Percentiles rank a stretch among this genome's conserved stretches.
phyloP scores from a whole-genome alignment of 92 coral and sea anemone species.

The Desmophyllum pertusum region DNA sequence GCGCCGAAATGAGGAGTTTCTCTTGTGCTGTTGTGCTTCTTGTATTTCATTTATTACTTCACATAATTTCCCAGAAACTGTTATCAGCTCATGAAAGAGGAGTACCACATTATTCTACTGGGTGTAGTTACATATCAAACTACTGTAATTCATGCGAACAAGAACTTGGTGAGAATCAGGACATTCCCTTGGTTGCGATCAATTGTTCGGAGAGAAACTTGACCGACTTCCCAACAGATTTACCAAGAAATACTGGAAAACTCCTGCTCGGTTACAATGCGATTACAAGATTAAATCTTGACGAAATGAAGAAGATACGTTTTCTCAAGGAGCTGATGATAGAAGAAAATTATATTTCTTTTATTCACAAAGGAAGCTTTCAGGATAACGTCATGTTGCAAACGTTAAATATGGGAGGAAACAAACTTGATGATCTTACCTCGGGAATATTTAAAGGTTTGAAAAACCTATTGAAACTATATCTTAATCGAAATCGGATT shows the following conservation, averaged over 20 bases:
- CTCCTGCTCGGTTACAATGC: slow-evolving; percentile 24
- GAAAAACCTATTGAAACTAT: slow-evolving; percentile 21
- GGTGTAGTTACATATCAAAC: neutral
- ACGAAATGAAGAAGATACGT: slow-evolving; percentile 25
- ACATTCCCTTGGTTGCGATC: neutral
- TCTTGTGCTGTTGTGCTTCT: neutral
- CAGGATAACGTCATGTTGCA: slow-evolving; percentile 15
- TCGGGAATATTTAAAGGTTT: slow-evolving; percentile 41
- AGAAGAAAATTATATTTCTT: slow-evolving; percentile 18
- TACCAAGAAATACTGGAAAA: slow-evolving; percentile 36
- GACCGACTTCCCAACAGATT: slow-evolving; percentile 32
- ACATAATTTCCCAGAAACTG: neutral
- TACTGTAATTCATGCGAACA: neutral
- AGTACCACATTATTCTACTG: neutral
- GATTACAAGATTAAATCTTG: slow-evolving; percentile 23
- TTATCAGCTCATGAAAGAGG: neutral
- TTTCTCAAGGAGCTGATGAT: slow-evolving; percentile 17
- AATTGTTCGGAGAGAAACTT: slow-evolving; percentile 18
- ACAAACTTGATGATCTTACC: slow-evolving; percentile 7
- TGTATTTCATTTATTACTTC: neutral
- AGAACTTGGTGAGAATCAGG: neutral
- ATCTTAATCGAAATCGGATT: slow-evolving; percentile 41
- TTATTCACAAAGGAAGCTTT: slow-evolving; percentile 27
- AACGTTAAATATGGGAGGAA: slow-evolving; percentile 21
- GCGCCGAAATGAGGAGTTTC: neutral